These are phyloP conservation scores for Agrilus planipennis DNA, from an alignment of 1,140 invertebrate genomes.

Conservation along the genomic window DNA sequence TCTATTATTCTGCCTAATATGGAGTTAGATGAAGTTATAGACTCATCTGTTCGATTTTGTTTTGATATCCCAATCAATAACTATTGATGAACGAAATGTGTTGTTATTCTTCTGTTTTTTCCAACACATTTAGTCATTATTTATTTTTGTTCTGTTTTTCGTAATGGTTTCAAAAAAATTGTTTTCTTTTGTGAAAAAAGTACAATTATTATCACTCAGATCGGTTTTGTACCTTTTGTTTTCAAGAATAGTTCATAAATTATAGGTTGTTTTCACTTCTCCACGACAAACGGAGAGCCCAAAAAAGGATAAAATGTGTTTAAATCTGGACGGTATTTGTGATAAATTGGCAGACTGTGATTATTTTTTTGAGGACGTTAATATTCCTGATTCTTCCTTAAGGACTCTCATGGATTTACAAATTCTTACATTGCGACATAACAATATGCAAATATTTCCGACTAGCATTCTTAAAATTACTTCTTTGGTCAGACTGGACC, in stretches of 20 bases:
- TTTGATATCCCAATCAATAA: too few relatives aligned
- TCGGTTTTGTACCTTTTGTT: neutral
- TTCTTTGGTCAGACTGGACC: conserved; percentile 48
- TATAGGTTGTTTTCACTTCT: conserved; percentile 1
- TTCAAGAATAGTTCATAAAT: neutral
- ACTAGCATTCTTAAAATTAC: conserved; percentile 43
- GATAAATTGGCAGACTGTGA: conserved; percentile 17
- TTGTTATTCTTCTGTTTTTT: too few relatives aligned
- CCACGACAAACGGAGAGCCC: conserved; percentile 1
- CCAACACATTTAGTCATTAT: too few relatives aligned
- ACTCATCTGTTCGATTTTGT: too few relatives aligned
- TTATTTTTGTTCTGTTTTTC: too few relatives aligned
- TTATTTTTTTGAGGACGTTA: conserved; percentile 27
- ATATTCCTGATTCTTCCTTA: conserved; percentile 26
- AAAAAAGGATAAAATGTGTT: conserved; percentile 8
- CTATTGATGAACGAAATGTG: too few relatives aligned
- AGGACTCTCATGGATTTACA: conserved; percentile 34
- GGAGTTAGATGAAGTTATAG: too few relatives aligned
- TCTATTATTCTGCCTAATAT: too few relatives aligned
- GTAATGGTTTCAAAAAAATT: too few relatives aligned
- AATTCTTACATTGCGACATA: conserved; percentile 44
- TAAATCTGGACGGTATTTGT: conserved; percentile 30
- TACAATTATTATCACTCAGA: neutral
- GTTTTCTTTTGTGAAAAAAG: neutral
- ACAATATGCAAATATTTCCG: conserved; percentile 45